Conservation (phyloP, 1,140 invertebrate genomes). For the Drosophila sechellia region DNA sequence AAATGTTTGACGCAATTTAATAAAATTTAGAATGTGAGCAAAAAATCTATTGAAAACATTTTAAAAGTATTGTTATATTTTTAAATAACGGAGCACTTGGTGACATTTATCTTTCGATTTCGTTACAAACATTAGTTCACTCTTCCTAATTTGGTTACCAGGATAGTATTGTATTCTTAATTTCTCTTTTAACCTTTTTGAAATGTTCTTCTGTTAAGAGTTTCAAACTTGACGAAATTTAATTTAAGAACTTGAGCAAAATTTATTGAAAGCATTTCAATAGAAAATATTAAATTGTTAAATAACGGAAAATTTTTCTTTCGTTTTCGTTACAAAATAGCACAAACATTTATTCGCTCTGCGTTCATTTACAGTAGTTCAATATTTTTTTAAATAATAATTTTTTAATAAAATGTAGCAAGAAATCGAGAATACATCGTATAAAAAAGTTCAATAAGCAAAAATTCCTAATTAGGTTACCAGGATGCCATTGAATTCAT, state of each 20-base stretch:
- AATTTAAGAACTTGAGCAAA: constrained; percentile 54
- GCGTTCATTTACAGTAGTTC: constrained; percentile 18
- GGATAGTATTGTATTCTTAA: too few relatives aligned
- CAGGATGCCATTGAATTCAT: neutral
- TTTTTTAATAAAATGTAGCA: constrained; percentile 21
- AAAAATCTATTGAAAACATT: constrained; percentile 65
- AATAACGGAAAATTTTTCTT: constrained; percentile 30
- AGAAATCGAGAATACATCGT: constrained; percentile 26
- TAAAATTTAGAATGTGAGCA: constrained; percentile 56
- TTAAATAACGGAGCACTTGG: constrained; percentile 49
- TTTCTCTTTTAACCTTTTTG: too few relatives aligned
- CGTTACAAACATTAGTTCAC: constrained; percentile 25
- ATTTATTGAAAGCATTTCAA: constrained; percentile 65
- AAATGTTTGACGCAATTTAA: constrained; percentile 12
- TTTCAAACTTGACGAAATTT: constrained; percentile 1
- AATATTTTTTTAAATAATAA: neutral
- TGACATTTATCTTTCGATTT: constrained; percentile 8
- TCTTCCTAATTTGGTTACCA: too few relatives aligned
- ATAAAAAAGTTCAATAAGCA: constrained; percentile 14
- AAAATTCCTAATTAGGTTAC: constrained; percentile 12
- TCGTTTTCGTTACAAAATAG: constrained; percentile 47
- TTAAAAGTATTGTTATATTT: constrained; percentile 45
- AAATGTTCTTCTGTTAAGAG: too few relatives aligned
- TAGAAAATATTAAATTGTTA: constrained; percentile 42
- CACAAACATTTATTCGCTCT: constrained; percentile 45